Base-by-base conservation (phyloP, 2,113 vertebrate species). In the Apistogramma diplotaenia region DNA sequence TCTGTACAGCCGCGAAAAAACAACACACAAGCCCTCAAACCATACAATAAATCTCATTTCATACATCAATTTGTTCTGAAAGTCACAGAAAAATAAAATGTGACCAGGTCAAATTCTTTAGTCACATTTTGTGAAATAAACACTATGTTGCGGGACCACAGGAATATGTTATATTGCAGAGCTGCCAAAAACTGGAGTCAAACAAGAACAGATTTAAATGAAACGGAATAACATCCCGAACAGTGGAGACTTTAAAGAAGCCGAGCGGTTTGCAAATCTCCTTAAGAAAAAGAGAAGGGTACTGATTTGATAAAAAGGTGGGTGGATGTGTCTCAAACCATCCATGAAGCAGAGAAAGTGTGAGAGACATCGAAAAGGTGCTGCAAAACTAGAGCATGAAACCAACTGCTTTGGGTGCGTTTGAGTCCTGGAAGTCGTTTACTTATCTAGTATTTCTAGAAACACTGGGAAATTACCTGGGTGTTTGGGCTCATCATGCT, bases 401-500 rank as follows among this genome's bases (percentile, higher is more conserved):
- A 62, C 75, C 43, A 81, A 76, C 80, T 87, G 79, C 55, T 74
- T 78, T 80, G 87, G 82, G 37, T 80, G 55, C 57, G 31, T 67
- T 71, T 23, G 33, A 74, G 54, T 56, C 35, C 35, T 31, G 46
- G 23, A 51, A 61, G 29, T 75, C 8, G 31, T 72, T 67, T 29
- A 71, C 12, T 73, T 43, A 74, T 82, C 7, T 71, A 74, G 55
- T 18, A 77, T 6, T 29, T 72, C 4, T 10, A 10, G 0, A 78
- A 23, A 83, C 27, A 31, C 18, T 33, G n/a, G 6, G n/a, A n/a
- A n/a, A n/a, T 79, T 82, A 95, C 95, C 90, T 93, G 65, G 81
- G 82, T 56, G 16, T 61, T 75, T 53, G 75, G 58, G 21, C 37
- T 94, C 49, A 8, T 79, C 67, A 86, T 86, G 54, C 85, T 92